phyloP scores from a whole-genome alignment of 1,140 invertebrate species.

The Tribolium castaneum region DNA sequence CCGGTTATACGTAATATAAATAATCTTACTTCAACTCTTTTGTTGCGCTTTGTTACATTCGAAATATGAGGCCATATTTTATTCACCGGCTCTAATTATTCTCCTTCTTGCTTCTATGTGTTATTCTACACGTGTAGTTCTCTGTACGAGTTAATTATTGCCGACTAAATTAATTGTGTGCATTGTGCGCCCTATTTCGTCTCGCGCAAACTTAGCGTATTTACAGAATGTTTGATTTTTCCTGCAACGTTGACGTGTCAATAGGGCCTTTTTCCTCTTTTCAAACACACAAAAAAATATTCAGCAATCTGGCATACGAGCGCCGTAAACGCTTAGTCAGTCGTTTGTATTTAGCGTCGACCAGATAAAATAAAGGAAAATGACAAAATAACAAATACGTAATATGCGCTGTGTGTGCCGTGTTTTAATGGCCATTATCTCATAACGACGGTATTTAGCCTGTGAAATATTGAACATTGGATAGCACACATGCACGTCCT shows the following conservation, averaged over 20 bases:
- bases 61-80: constrained; percentile 46
- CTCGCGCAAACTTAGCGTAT: not conserved
- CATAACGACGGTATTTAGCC: constrained; percentile 55
- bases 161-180: constrained; percentile 42
- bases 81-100: constrained; percentile 48
- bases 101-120: constrained; percentile 42
- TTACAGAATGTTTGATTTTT: constrained; percentile 4
- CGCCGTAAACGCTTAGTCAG: constrained; percentile 39
- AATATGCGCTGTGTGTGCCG: constrained; percentile 53
- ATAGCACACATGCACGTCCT: constrained; percentile 53
- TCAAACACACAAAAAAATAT: not conserved
- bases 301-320: constrained; percentile 15
- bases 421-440: constrained; percentile 57
- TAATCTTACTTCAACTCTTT: constrained; percentile 50
- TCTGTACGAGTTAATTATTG: constrained; percentile 38
- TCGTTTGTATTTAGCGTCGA: constrained; percentile 25
- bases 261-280: constrained; percentile 30
- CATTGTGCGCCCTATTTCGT: constrained; percentile 33
- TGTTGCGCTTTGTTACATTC: constrained; percentile 47
- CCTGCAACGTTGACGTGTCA: constrained; percentile 21
- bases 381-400: constrained; percentile 54
- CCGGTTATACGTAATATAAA: constrained; percentile 48
- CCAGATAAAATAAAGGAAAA: constrained; percentile 47
- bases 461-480: constrained; percentile 56
- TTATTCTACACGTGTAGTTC: constrained; percentile 41